Evolutionary conservation across 2,797 vertebrate genomes (phyloP).

Genomic region (Neopelma chrysocephalum): DNA sequence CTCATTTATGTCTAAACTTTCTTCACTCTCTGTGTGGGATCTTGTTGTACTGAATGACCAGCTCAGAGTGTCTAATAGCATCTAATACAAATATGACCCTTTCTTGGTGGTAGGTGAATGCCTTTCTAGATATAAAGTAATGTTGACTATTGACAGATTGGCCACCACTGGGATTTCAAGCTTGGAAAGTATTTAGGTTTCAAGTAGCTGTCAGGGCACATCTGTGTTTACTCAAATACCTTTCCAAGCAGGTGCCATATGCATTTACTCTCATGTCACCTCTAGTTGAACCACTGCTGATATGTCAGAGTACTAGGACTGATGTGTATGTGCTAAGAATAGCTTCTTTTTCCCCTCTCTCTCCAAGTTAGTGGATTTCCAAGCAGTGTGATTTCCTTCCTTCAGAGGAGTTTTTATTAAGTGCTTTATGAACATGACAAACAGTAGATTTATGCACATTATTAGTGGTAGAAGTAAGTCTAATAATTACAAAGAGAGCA

Average conservation of each 20-base stretch:
- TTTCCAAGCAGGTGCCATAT: constrained; percentile 44
- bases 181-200: constrained; percentile 42
- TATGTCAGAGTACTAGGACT: not conserved
- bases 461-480: constrained; percentile 4
- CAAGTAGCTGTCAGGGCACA: constrained; percentile 46
- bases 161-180: not conserved
- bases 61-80: not conserved
- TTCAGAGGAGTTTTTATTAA: constrained; percentile 10
- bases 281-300: constrained; percentile 27
- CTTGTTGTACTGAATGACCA: not conserved
- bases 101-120: not conserved
- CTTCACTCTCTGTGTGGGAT: not conserved
- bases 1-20: not conserved
- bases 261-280: constrained; percentile 40
- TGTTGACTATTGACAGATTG: not conserved
- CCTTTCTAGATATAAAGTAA: not conserved
- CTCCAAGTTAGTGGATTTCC: not conserved
- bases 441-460: constrained; percentile 13
- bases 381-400: not conserved
- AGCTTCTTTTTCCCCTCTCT: not conserved
- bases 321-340: constrained; percentile 41
- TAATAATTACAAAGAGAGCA: constrained; percentile 16
- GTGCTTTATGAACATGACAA: constrained; percentile 3
- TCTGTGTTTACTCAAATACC: constrained; percentile 38
- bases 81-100: not conserved